Conservation (phyloP, 1,140 invertebrate species). For the Drosophila paulistorum region DNA sequence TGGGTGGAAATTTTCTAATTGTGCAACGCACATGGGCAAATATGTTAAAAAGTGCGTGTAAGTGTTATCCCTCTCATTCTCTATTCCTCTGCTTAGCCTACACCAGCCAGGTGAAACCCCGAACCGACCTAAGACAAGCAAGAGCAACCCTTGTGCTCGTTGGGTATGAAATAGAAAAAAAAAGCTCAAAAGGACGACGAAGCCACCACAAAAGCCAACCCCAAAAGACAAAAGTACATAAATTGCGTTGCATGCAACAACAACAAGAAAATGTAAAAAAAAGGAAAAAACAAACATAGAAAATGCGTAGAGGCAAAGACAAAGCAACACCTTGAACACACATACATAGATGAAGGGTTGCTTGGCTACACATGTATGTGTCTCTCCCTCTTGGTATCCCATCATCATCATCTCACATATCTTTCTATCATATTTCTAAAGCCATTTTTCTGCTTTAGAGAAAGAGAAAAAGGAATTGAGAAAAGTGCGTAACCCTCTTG, state of each 20-base stretch:
- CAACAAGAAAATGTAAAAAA: constrained; percentile 9
- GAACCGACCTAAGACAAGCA: constrained; percentile 42
- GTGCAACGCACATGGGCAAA: constrained; percentile 54
- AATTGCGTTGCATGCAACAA: constrained; percentile 66
- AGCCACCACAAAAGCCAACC: constrained; percentile 70
- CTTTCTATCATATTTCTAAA: constrained; percentile 57
- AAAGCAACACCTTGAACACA: constrained; percentile 71
- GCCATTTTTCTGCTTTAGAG: constrained; percentile 17
- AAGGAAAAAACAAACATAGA: constrained; percentile 32
- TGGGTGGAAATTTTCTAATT: constrained; percentile 53
- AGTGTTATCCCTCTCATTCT: background rate
- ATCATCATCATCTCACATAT: constrained; percentile 18
- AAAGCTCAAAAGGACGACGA: constrained; percentile 8
- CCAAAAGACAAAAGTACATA: constrained; percentile 61
- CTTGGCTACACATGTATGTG: background rate
- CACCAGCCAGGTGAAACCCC: background rate
- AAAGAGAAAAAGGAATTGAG: constrained; percentile 9
- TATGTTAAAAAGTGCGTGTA: constrained; percentile 62
- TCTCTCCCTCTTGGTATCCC: background rate
- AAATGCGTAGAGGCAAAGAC: constrained; percentile 67
- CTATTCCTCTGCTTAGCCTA: background rate
- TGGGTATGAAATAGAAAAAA: background rate
- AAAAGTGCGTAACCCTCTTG: constrained; percentile 45
- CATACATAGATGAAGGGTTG: constrained; percentile 35
- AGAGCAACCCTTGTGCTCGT: constrained; percentile 1